These are phyloP conservation scores for Cebus imitator DNA, from an alignment of 2,113 vertebrate genomes.

Conservation along the genomic window DNA sequence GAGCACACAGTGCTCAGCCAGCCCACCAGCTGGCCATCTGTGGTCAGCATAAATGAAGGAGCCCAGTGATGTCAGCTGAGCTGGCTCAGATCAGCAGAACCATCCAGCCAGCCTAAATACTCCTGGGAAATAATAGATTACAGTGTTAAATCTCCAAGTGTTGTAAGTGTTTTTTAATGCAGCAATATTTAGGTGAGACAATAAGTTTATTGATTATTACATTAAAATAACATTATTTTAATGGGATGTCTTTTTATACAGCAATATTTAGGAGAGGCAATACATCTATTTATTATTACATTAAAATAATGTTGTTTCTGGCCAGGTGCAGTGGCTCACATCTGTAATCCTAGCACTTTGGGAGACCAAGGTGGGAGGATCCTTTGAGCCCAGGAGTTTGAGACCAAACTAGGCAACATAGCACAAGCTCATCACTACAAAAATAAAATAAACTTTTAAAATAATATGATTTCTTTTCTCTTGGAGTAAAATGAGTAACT, in stretches of 20 bases:
- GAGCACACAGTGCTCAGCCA: not conserved
- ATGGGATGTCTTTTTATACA: not conserved
- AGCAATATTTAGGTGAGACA: not conserved
- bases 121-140: not conserved
- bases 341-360: no score
- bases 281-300: not conserved
- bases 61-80: not conserved
- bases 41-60: not conserved
- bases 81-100: not conserved
- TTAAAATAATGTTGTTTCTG: not conserved
- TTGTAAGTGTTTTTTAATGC: not conserved
- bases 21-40: not conserved
- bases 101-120: not conserved
- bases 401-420: no score
- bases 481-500: not conserved
- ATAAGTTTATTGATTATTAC: not conserved
- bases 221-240: not conserved
- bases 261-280: not conserved
- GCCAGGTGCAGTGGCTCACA: no score
- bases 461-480: not conserved
- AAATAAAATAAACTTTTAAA: no score
- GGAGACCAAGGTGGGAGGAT: no score
- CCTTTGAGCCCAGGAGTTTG: no score
- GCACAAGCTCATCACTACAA: no score
- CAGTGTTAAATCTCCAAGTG: not conserved